A percentile compares a stretch with the other conserved stretches of the same genome.
Conservation (phyloP, 2,888 invertebrate genomes). For the Muscina levida region DNA sequence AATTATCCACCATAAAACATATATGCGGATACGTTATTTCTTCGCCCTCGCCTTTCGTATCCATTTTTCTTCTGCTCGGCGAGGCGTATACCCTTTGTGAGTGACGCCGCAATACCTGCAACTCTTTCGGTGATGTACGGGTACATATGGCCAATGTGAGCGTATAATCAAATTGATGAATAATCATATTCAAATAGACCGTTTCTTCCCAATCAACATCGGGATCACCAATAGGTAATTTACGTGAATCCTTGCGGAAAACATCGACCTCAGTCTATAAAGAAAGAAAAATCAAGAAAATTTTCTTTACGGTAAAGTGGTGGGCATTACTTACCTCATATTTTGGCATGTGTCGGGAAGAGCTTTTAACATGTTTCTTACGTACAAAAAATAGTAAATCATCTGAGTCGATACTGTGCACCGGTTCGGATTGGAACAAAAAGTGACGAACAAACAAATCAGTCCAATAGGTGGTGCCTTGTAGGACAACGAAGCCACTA, state of each 20-base stretch:
- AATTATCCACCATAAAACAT: constrained; percentile 99
- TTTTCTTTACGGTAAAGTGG: background rate
- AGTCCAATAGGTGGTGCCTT: constrained; percentile 97
- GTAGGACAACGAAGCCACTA: constrained; percentile 94
- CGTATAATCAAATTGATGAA: constrained; percentile 99
- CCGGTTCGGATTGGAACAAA: constrained; percentile 91
- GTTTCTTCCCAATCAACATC: constrained; percentile 99
- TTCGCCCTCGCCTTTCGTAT: constrained; percentile 98
- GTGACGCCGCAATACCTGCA: constrained; percentile 95
- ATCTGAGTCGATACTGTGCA: constrained; percentile 91
- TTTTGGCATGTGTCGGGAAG: constrained; percentile 92
- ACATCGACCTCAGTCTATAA: constrained; percentile 95
- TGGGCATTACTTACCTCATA: constrained; percentile 88
- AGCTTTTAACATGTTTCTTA: constrained; percentile 93
- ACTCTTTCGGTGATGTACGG: constrained; percentile 96
- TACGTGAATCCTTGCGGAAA: constrained; percentile 97
- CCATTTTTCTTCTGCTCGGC: constrained; percentile 97
- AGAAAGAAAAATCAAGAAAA: constrained; percentile 15
- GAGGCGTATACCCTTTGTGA: constrained; percentile 98
- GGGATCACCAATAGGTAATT: constrained; percentile 96
- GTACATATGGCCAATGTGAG: constrained; percentile 98
- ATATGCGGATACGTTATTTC: constrained; percentile 99
- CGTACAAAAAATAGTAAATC: constrained; percentile 97
- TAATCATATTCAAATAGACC: constrained; percentile 97
- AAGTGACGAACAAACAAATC: constrained; percentile 97